Percentiles rank a stretch among this genome's conserved stretches.
Evolutionary conservation across 2,888 invertebrate genomes (phyloP).

Genomic region (Tipula confusa): DNA sequence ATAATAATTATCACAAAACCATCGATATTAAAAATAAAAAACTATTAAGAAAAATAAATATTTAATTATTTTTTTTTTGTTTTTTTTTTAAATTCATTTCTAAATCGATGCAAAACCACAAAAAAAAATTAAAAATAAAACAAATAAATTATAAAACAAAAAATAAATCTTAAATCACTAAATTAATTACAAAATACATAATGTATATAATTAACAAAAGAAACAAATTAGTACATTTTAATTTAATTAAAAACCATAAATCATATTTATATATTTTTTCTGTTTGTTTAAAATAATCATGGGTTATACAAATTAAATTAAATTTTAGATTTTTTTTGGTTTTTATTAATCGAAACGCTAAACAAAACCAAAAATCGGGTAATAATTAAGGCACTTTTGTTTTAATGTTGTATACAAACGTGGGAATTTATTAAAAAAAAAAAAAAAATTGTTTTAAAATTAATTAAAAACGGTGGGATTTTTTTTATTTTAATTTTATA

Average conservation of each 20-base stretch:
- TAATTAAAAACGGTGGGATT: conserved; percentile 3
- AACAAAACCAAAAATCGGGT: too few relatives aligned
- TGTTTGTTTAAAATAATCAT: neutral
- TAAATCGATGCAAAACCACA: neutral
- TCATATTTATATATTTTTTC: neutral
- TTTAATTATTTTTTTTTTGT: neutral
- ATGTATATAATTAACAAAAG: neutral
- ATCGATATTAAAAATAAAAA: conserved; percentile 17
- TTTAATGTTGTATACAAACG: neutral
- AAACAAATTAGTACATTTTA: conserved; percentile 5
- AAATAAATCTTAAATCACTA: neutral
- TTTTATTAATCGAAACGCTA: neutral
- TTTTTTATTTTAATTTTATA: neutral
- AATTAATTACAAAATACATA: neutral
- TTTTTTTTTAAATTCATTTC: neutral
- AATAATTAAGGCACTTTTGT: neutral
- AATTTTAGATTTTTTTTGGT: neutral
- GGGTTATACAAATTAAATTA: neutral
- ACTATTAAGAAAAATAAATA: neutral
- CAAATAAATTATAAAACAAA: neutral
- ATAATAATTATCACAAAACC: neutral
- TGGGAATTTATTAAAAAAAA: neutral
- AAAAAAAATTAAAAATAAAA: neutral
- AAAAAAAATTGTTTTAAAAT: too few relatives aligned
- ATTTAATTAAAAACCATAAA: neutral